These are phyloP conservation scores for Halcyon badia DNA, from an alignment of 2,797 vertebrate genomes.

Conservation along the genomic window DNA sequence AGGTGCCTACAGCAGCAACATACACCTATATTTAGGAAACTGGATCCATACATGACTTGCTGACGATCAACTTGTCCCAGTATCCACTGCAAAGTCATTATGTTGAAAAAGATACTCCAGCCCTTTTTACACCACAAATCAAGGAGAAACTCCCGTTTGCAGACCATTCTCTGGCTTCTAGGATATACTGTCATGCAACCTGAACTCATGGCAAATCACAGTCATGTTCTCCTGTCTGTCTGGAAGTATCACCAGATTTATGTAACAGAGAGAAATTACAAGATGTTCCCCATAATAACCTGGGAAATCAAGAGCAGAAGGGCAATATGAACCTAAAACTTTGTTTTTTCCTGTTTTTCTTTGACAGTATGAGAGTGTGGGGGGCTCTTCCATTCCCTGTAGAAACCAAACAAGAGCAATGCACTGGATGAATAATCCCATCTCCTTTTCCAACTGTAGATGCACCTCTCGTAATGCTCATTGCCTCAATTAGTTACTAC, in stretches of 20 bases:
- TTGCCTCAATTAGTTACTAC: not conserved
- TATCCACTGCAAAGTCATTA: not conserved
- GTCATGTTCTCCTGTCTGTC: fast-evolving
- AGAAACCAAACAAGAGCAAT: not conserved
- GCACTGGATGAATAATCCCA: not conserved
- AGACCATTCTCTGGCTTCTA: not conserved
- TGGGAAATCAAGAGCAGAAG: not conserved
- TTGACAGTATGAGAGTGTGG: not conserved
- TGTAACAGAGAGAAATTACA: not conserved
- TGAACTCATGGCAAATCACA: not conserved
- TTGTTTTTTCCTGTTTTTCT: not conserved
- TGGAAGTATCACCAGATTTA: not conserved
- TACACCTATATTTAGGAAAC: not conserved
- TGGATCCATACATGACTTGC: fast-evolving
- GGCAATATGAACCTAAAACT: not conserved
- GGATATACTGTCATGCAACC: not conserved
- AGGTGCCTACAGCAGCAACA: not conserved
- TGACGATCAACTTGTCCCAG: not conserved
- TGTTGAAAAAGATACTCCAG: not conserved
- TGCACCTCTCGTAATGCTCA: not conserved
- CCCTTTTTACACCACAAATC: not conserved
- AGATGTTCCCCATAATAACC: not conserved
- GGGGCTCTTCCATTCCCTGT: not conserved
- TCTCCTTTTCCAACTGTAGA: not conserved
- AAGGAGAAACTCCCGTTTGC: not conserved